Evolutionary conservation across 2,113 vertebrate species (phyloP).

Genomic region (Carettochelys insculpta): DNA sequence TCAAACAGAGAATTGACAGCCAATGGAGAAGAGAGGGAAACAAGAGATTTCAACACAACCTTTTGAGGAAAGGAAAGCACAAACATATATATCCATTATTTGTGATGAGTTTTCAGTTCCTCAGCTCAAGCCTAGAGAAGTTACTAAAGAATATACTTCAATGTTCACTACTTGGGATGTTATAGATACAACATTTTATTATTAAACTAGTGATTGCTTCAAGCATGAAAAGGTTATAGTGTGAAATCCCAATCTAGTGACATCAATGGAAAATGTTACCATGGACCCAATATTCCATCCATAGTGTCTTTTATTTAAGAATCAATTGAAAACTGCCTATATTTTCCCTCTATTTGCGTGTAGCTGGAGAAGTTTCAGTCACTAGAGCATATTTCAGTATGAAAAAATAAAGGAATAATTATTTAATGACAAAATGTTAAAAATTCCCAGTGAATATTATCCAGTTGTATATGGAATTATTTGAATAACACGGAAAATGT

Average conservation of each 20-base stretch:
- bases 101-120: constrained; percentile 48
- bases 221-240: constrained; percentile 49
- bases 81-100: constrained; percentile 48
- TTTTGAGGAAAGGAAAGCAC: constrained; percentile 9
- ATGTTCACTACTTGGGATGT: constrained; percentile 37
- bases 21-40: not conserved
- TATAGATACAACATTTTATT: constrained; percentile 43
- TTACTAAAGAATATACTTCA: constrained; percentile 31
- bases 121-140: constrained; percentile 46
- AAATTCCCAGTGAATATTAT: constrained; percentile 4
- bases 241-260: constrained; percentile 33
- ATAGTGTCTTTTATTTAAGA: constrained; percentile 41
- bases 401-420: not conserved
- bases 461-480: not conserved
- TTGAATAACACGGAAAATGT: not conserved
- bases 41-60: constrained; percentile 10
- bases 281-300: not conserved
- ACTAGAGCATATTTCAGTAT: not conserved
- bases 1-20: not conserved
- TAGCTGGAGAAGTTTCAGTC: not conserved
- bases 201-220: constrained; percentile 42
- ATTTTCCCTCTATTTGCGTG: not conserved
- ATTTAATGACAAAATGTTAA: not conserved
- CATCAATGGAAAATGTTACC: constrained; percentile 14
- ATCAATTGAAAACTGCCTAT: not conserved